Conservation (phyloP, 2,113 vertebrate genomes). For the Falcunculus frontatus region DNA sequence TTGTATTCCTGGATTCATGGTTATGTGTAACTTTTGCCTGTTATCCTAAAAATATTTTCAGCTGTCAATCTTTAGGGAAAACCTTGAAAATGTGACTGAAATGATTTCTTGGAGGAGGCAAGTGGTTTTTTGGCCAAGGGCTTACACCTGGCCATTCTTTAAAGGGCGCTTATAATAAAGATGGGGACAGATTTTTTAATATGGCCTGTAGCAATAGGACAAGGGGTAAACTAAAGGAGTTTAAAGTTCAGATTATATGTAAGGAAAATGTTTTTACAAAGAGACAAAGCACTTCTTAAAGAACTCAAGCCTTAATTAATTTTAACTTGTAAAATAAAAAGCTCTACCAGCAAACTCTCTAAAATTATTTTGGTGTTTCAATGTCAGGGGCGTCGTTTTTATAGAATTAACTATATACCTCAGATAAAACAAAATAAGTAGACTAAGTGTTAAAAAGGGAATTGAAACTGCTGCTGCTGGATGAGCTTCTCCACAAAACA, state of each 20-base stretch:
- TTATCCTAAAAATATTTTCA: not conserved
- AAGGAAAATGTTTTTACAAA: not conserved
- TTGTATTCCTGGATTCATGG: not conserved
- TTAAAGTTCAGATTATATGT: not conserved
- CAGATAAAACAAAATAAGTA: not conserved
- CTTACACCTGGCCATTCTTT: fast-evolving
- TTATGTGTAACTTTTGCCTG: not conserved
- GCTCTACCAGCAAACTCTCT: not conserved
- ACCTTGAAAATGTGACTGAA: not conserved
- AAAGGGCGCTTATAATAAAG: not conserved
- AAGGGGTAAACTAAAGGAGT: not conserved
- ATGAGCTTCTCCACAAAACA: not conserved
- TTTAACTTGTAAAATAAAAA: not conserved
- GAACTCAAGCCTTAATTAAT: not conserved
- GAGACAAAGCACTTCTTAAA: not conserved
- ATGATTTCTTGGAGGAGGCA: not conserved
- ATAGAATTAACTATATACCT: not conserved
- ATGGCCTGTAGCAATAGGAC: not conserved
- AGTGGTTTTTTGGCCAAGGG: not conserved
- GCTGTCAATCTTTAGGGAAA: not conserved
- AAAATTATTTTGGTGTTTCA: not conserved
- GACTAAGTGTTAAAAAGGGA: not conserved
- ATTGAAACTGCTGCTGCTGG: not conserved
- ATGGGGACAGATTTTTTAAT: not conserved
- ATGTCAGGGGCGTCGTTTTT: not conserved